Evolutionary conservation across 2,888 invertebrate species (phyloP).

Genomic region (Drosophila heteroneura): DNA sequence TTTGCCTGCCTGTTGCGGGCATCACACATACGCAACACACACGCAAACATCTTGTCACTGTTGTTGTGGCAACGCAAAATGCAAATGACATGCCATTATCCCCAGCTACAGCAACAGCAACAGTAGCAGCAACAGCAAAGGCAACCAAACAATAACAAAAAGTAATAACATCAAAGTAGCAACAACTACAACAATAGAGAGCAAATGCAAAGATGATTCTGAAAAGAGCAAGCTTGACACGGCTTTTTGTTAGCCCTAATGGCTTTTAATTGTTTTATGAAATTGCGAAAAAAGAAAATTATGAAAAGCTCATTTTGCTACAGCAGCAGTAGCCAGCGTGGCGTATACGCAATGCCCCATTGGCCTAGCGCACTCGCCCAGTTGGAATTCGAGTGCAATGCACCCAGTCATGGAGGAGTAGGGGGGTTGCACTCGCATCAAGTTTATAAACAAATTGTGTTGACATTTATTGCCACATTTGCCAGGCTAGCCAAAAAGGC

Average conservation of each 20-base stretch:
- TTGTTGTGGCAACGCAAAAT: conserved; percentile 60
- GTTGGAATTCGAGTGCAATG: conserved; percentile 52
- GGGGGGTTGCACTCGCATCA: not conserved
- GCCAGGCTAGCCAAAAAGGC: conserved; percentile 23
- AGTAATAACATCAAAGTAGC: conserved; percentile 8
- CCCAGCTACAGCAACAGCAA: conserved; percentile 32
- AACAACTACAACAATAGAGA: conserved; percentile 23
- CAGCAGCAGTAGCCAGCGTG: conserved; percentile 11
- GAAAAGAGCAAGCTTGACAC: conserved; percentile 35
- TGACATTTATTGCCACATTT: conserved; percentile 62
- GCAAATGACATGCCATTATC: conserved; percentile 76
- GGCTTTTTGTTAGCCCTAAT: conserved; percentile 74
- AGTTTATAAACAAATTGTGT: conserved; percentile 40
- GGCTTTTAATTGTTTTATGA: conserved; percentile 79
- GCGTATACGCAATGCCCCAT: conserved; percentile 34
- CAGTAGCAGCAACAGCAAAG: conserved; percentile 8
- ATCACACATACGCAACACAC: conserved; percentile 20
- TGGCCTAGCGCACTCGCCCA: conserved; percentile 54
- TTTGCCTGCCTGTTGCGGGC: conserved; percentile 20
- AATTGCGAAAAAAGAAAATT: conserved; percentile 62
- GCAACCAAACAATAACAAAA: conserved; percentile 7
- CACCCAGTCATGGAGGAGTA: not conserved
- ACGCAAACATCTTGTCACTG: conserved; percentile 34
- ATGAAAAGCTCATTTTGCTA: conserved; percentile 30
- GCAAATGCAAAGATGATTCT: conserved; percentile 49